Percentiles rank a stretch among this genome's conserved stretches.
Conservation (phyloP, 30 jellyfish, hydroid and myxozoan species). For the Rhopilema esculentum region DNA sequence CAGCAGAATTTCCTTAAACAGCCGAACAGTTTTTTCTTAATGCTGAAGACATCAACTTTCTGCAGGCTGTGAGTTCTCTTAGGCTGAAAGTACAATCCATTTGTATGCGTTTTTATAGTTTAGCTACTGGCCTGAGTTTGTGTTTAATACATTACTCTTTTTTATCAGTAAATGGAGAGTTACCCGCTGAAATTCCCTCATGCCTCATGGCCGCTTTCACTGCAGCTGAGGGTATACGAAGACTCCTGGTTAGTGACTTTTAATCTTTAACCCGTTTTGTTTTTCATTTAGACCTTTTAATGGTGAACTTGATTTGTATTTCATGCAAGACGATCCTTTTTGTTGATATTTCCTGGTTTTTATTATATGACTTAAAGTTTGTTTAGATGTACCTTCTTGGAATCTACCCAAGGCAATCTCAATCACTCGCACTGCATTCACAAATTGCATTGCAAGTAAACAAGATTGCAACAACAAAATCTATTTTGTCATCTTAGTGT, state of each 20-base stretch:
- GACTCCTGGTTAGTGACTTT: constrained; percentile 74
- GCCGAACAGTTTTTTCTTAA: no score
- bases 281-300: background rate
- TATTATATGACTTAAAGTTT: no score
- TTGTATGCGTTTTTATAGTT: no score
- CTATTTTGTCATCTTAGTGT: background rate
- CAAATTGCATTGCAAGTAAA: background rate
- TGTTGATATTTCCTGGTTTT: no score
- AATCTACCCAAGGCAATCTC: background rate
- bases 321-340: background rate
- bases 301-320: background rate
- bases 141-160: background rate
- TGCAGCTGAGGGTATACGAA: constrained; percentile 86
- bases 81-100: no score
- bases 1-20: no score
- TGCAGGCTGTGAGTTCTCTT: no score
- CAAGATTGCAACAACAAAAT: background rate
- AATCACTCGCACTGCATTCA: background rate
- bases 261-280: background rate
- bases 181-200: constrained; percentile 74
- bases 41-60: no score
- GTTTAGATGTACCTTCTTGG: background rate
- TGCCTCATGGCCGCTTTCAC: constrained; percentile 83
- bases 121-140: no score
- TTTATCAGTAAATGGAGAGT: constrained; percentile 43